Evolutionary conservation across 2,113 vertebrate genomes (phyloP).

Genomic region (Cygnus buccinator): DNA sequence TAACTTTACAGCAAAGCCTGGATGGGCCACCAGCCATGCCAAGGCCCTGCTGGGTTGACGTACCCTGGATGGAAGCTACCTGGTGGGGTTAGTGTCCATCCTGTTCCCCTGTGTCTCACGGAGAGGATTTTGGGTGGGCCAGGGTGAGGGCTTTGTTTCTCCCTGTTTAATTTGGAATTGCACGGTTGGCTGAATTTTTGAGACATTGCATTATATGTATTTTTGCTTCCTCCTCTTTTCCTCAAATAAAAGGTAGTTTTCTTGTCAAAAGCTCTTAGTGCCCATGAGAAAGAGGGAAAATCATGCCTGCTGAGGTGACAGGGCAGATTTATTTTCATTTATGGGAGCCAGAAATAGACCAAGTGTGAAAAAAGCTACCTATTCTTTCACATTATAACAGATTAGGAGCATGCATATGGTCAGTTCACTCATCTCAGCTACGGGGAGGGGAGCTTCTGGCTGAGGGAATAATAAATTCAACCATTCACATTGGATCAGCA

Average conservation of each 20-base stretch:
- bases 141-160: neutral
- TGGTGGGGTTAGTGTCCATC: neutral
- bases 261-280: neutral
- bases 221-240: neutral
- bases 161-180: neutral
- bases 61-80: neutral
- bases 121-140: neutral
- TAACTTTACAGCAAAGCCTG: neutral
- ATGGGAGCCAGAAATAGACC: neutral
- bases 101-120: neutral
- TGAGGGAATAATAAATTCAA: neutral
- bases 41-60: neutral
- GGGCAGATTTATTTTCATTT: constrained; percentile 25
- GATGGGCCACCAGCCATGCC: neutral
- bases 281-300: neutral
- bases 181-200: accelerated
- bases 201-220: neutral
- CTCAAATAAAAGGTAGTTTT: neutral
- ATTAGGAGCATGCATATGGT: neutral
- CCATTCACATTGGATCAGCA: neutral
- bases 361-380: neutral
- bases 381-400: neutral
- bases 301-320: neutral
- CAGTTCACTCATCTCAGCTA: neutral
- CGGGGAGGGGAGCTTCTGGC: neutral